Conservation (phyloP, 2,797 vertebrate genomes). For the Hypotaenidia okinawae region DNA sequence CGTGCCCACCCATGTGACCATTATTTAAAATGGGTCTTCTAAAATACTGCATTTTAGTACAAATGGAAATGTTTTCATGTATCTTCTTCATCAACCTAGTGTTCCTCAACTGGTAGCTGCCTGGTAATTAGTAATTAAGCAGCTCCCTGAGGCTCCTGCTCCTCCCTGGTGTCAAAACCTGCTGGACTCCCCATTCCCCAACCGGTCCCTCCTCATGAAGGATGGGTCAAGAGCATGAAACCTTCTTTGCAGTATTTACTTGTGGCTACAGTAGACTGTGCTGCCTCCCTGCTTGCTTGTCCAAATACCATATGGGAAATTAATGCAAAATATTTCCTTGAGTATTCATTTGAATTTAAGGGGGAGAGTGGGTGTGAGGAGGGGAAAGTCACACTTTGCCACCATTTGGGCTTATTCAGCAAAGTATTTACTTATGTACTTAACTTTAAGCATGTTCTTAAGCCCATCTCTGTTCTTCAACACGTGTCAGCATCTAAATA, state of each 20-base stretch:
- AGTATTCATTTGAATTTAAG: background rate
- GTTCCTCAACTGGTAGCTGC: background rate
- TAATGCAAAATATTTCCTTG: background rate
- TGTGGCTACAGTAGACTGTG: background rate
- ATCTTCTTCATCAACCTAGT: background rate
- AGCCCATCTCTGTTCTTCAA: background rate
- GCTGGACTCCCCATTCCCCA: background rate
- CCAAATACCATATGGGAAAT: background rate
- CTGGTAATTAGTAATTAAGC: background rate
- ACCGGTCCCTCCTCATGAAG: accelerated
- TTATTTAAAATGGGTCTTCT: background rate
- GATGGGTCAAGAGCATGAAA: background rate
- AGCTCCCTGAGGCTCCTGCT: background rate
- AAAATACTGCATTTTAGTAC: background rate
- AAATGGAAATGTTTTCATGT: background rate
- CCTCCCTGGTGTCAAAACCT: background rate
- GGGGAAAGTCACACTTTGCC: background rate
- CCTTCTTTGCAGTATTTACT: background rate
- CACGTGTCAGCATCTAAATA: slow-evolving; percentile 3
- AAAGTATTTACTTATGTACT: background rate
- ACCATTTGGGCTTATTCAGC: background rate
- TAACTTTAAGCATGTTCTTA: background rate
- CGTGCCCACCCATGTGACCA: too few relatives aligned
- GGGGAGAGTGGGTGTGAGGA: accelerated
- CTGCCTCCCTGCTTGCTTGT: background rate